Evolutionary conservation across 2,113 vertebrate genomes (phyloP), one percentile per base, ranked within the genome.

Genomic region (Ranitomeya imitator): DNA sequence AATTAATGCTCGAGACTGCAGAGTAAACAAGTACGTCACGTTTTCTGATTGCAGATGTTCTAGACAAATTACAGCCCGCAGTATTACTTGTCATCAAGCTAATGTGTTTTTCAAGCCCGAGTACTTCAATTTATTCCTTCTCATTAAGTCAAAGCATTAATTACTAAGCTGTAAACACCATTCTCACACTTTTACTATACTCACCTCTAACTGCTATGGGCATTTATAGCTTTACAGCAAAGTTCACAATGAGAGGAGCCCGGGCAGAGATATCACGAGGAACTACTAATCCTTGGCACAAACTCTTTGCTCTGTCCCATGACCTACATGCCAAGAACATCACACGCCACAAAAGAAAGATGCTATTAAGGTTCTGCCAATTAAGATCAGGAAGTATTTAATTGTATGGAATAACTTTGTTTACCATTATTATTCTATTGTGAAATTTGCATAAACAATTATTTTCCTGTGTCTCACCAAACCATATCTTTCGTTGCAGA

Each of bases 1-100:
- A 67, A 12, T 19, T 23, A 12, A n/a, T 52, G 13, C 45, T 52
- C 67, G 6, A 51, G 19, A 12, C 11, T 52, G 11, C 10, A 54
- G 21, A 67, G 52, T 69, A 69, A 51, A 67, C 54, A 83, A 69
- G 81, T 52, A 52, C 23, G 61, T 83, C 61, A 83, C 81, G 63
- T 83, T 23, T 65, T 6, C 81, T 83, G 45, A 83, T 69, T 83
- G 45, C 81, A 83, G 80, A 65, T 67, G 45, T 83, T 67, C 37
- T 54, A 23, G 45, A 23, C 61, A 69, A 21, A 83, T 83, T 69
- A 54, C 16, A 69, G 45, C 45, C 14, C 13, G 63, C 45, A 54
- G 67, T 83, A 54, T 51, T 52, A 21, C 80, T 51, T 83, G 52
- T 67, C 61, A 69, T 83, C 21, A 83, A 69, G 45, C 8, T 83